Conservation (phyloP, 2,797 vertebrate genomes). For the Margarornis squamiger region DNA sequence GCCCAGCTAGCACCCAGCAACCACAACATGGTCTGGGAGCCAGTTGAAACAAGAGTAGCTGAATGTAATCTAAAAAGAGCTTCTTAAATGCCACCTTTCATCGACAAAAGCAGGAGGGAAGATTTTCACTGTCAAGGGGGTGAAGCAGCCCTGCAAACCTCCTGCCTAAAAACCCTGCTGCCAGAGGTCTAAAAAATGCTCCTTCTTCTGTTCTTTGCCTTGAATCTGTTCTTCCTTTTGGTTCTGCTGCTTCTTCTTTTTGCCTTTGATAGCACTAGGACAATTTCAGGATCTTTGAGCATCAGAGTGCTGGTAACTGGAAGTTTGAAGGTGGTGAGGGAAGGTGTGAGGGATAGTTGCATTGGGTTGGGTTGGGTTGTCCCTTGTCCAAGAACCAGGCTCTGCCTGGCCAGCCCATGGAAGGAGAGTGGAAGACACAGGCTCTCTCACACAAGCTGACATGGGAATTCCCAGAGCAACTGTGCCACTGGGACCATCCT, state of each 20-base stretch:
- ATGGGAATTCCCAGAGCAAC: neutral
- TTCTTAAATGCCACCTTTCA: neutral
- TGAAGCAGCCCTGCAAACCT: neutral
- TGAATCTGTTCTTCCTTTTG: neutral
- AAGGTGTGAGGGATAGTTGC: neutral
- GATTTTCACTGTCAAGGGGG: neutral
- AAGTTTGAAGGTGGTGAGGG: neutral
- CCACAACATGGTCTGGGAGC: fast-evolving
- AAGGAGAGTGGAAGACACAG: neutral
- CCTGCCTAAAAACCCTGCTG: neutral
- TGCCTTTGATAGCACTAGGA: neutral
- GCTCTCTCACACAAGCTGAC: neutral
- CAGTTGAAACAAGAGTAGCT: neutral
- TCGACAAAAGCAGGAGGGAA: neutral
- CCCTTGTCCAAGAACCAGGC: neutral
- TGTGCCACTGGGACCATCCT: neutral
- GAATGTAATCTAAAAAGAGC: neutral
- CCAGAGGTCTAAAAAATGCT: neutral
- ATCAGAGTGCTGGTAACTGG: neutral
- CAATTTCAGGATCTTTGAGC: neutral
- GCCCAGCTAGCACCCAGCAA: neutral
- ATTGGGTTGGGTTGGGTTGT: neutral
- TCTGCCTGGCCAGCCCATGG: neutral
- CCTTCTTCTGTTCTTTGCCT: neutral
- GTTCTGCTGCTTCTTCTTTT: neutral